These are phyloP conservation scores for Heliocidaris erythrogramma DNA, from an alignment of 35 echinoderm and acorn worm genomes.

Conservation along the genomic window DNA sequence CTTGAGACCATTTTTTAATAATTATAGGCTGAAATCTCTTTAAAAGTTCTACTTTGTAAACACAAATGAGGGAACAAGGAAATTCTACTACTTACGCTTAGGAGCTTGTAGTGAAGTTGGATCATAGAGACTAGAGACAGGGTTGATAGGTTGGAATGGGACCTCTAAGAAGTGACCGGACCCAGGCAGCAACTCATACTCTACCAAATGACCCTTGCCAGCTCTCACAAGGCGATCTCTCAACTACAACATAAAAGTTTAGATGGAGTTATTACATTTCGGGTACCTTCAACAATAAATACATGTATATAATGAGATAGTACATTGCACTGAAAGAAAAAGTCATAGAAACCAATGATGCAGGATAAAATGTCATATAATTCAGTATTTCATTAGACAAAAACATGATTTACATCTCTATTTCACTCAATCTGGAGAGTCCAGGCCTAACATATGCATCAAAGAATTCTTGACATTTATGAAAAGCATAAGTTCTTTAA, in stretches of 20 bases:
- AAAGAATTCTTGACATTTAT: too few species aligned
- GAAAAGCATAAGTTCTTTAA: too few species aligned
- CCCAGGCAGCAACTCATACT: background rate
- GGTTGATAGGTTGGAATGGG: conserved; percentile 2
- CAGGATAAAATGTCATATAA: too few species aligned
- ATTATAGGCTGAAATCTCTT: too few species aligned
- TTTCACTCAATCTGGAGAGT: too few species aligned
- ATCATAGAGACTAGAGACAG: background rate
- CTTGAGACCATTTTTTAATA: too few species aligned
- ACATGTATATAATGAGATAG: background rate
- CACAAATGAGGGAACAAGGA: too few species aligned
- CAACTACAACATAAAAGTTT: background rate
- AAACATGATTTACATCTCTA: too few species aligned
- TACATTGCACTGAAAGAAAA: background rate
- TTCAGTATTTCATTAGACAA: too few species aligned
- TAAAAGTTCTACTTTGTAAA: too few species aligned
- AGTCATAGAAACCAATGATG: background rate
- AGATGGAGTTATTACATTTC: background rate
- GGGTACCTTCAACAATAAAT: background rate
- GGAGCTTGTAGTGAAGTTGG: background rate
- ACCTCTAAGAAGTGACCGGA: conserved; percentile 30
- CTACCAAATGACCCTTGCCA: conserved; percentile 40
- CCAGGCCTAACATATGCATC: too few species aligned
- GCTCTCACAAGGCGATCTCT: background rate
- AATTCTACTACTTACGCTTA: background rate